Evolutionary conservation across 2,113 vertebrate species (phyloP), one percentile per base, ranked within the genome.

Genomic region (Cyprinus carpio): DNA sequence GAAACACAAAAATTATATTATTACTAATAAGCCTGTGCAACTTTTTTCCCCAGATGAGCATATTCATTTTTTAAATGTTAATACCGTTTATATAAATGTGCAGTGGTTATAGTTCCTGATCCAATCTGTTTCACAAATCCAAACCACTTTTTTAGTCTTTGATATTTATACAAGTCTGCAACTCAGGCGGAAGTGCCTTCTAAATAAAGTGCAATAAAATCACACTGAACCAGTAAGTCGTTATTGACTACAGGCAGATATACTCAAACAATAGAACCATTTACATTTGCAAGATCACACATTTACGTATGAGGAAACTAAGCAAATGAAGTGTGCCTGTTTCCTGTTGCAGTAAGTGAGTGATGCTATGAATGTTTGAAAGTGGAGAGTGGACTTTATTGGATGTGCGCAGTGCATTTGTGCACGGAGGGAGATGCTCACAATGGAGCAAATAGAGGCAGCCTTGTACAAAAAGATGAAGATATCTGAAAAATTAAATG

Each of bases 281-380:
- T 86, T 46, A 74, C 25, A 81, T 13, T 25, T 16, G 46, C 3
- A 11, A 49, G 37, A 40, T 40, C 49, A 31, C 67, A 71, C 13
- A 71, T 62, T 80, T 51, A 75, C 69, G 23, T 81, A 74, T 25
- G 72, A 65, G 84, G 84, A 86, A 81, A 81, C 81, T 86, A 86
- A 71, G 77, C 84, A 86, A 86, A 86, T 81, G 25, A 86, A 40
- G 29, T 16, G 34, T 27, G 40, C n/a, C 51, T 31, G 56, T 81
- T 86, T 81, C 84, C 78, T 75, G 78, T 27, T 11, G 13, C 54
- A 65, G 20, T 58, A 2, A 60, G 34, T 13, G 16, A 60, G 11
- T 18, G 18, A 71, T 72, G 40, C 9, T 40, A 56, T 54, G 25
- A 11, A 31, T 46, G 43, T 12, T 46, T 46, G 11, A 46, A 2